phyloP scores from a whole-genome alignment of 2,797 vertebrate species.

The Clarias fuscus region DNA sequence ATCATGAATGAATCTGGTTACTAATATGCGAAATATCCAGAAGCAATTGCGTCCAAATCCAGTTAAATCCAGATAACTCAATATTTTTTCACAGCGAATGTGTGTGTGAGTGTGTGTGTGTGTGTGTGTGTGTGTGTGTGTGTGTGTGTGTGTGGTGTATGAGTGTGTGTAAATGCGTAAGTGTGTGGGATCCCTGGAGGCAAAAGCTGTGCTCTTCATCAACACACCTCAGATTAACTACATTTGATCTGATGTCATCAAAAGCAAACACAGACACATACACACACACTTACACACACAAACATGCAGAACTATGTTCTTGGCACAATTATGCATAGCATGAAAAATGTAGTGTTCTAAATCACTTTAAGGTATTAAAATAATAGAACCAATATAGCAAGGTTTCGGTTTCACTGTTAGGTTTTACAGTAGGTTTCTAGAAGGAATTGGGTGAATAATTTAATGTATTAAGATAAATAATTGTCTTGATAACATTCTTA shows the following conservation, averaged over 20 bases:
- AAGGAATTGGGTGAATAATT: not conserved
- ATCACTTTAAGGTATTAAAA: not conserved
- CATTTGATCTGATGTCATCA: conserved; percentile 27
- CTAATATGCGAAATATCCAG: not conserved
- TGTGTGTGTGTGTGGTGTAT: conserved; percentile 14
- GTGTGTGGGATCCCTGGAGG: conserved; percentile 1
- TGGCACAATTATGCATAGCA: conserved; percentile 11
- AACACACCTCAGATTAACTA: conserved; percentile 28
- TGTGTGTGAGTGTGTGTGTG: conserved; percentile 23
- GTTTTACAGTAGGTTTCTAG: no score
- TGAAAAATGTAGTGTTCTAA: not conserved
- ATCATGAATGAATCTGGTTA: not conserved
- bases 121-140: conserved; percentile 6
- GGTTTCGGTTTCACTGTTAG: not conserved
- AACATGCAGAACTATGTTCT: not conserved
- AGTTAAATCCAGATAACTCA: not conserved
- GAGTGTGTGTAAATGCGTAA: not conserved
- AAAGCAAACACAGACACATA: not conserved
- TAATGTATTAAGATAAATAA: not conserved
- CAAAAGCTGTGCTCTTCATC: conserved; percentile 11
- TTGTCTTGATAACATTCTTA: no score
- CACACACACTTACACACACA: not conserved
- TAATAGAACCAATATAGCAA: not conserved
- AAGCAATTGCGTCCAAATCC: not conserved
- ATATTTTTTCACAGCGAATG: not conserved